Evolutionary conservation across 2,888 invertebrate genomes (phyloP), one percentile per base, ranked within the genome.

Genomic region (Acheta domesticus): DNA sequence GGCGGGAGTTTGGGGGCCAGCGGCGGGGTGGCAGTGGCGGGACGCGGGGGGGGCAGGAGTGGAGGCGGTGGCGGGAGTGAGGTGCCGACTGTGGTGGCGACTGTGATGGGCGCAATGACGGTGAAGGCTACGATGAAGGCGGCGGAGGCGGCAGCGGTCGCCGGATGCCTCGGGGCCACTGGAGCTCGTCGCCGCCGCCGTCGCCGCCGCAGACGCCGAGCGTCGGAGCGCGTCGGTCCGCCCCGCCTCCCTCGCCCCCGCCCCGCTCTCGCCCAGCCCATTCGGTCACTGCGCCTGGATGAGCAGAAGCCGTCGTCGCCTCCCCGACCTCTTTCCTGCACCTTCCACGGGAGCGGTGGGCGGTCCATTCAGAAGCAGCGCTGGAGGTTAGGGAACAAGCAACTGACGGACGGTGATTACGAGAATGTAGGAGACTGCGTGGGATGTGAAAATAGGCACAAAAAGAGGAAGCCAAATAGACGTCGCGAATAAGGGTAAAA

Each of bases 151-250:
- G 36, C 8, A 5, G 36, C 4, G 36, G 36, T 23, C 8, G 62
- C 16, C n/a, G 62, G n/a, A 62, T 62, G 62, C 62, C 62, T 62
- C n/a, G n/a, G 62, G 62, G 62, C 62, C 62, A 62, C 62, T n/a
- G 62, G n/a, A 62, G 62, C 62, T 62, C 62, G 62, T 62, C 62
- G 62, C 62, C 1, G 62, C 2, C 12, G 2, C 62, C 62, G 50
- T 50, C 62, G 62, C 62, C 12, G 3, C 62, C 12, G 12, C 5
- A 4, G 62, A 14, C 62, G 62, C 62, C 14, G n/a, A 12, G 62
- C 14, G 11, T n/a, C 62, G 62, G n/a, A 62, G 62, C 62, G 62
- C 62, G 12, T 62, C 62, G 62, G 14, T 5, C 62, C 12, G 0
- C 11, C 62, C 16, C 62, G 62, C 62, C 62, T 14, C 16, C 19